These are phyloP conservation scores for Aplodontia rufa DNA, from an alignment of 2,113 vertebrate genomes.

Conservation along the genomic window DNA sequence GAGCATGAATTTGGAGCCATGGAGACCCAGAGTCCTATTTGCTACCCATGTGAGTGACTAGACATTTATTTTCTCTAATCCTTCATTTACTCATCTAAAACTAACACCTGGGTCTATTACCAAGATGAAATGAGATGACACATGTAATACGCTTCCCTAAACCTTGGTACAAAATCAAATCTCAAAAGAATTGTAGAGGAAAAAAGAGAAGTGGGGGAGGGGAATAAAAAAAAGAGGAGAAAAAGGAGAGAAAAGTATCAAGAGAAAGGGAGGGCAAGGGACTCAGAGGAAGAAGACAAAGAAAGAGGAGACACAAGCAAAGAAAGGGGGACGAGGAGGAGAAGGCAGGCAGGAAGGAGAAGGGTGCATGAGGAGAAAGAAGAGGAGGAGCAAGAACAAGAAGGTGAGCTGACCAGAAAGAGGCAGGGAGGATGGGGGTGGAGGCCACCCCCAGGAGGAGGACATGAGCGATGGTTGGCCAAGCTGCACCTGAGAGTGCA, in stretches of 20 bases:
- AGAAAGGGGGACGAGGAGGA: not conserved
- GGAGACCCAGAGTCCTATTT: not conserved
- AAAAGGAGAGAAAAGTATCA: not conserved
- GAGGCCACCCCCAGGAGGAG: too few species aligned
- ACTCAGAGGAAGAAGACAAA: not conserved
- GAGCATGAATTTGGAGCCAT: not conserved
- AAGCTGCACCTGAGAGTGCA: too few species aligned
- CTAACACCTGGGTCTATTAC: not conserved
- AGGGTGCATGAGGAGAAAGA: not conserved
- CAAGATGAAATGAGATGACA: not conserved
- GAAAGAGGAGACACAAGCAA: not conserved
- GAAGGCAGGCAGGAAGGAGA: not conserved
- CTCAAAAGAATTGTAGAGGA: not conserved
- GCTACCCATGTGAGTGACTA: not conserved
- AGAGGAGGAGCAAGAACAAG: not conserved
- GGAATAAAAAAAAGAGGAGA: not conserved
- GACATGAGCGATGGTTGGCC: too few species aligned
- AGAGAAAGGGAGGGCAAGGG: not conserved
- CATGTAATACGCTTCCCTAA: not conserved
- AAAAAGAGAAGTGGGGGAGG: not conserved
- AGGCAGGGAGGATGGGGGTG: too few species aligned
- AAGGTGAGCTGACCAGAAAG: not conserved
- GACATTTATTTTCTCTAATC: not conserved
- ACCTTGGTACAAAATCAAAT: not conserved
- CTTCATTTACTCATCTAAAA: slow-evolving; percentile 19